Evolutionary conservation across 2,113 vertebrate genomes (phyloP).

Genomic region (Grallaria varia): DNA sequence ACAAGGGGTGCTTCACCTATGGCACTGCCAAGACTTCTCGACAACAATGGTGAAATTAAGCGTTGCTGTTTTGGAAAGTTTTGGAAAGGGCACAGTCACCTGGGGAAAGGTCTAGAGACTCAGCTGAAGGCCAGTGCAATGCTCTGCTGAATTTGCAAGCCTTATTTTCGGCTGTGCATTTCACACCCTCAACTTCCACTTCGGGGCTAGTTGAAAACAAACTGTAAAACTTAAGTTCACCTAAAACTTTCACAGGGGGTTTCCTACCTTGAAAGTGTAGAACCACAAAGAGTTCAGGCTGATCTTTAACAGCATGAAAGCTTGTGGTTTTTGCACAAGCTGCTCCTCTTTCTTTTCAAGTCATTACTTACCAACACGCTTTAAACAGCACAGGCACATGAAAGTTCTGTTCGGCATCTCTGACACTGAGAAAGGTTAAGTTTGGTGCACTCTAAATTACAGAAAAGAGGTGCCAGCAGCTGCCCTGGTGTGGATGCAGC

Average conservation of each 20-base stretch:
- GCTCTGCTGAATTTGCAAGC: background rate
- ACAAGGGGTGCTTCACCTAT: fast-evolving
- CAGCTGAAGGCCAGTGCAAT: background rate
- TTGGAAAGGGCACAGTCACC: background rate
- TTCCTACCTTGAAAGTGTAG: background rate
- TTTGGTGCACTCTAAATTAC: background rate
- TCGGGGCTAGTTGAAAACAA: background rate
- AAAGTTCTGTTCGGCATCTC: background rate
- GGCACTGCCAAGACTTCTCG: background rate
- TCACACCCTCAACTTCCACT: background rate
- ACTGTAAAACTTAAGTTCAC: background rate
- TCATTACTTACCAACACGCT: background rate
- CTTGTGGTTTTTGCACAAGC: background rate
- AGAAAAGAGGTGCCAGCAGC: background rate
- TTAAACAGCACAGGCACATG: background rate
- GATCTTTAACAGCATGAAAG: background rate
- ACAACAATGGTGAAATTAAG: background rate
- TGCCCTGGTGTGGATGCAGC: background rate
- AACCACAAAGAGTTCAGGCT: background rate
- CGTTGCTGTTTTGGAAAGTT: background rate
- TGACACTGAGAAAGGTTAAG: background rate
- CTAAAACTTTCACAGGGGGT: constrained; percentile 31
- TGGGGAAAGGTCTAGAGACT: background rate
- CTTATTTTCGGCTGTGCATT: background rate
- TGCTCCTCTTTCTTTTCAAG: background rate